Base-by-base conservation (phyloP, 2,113 vertebrate species). In the Ciconia maguari region DNA sequence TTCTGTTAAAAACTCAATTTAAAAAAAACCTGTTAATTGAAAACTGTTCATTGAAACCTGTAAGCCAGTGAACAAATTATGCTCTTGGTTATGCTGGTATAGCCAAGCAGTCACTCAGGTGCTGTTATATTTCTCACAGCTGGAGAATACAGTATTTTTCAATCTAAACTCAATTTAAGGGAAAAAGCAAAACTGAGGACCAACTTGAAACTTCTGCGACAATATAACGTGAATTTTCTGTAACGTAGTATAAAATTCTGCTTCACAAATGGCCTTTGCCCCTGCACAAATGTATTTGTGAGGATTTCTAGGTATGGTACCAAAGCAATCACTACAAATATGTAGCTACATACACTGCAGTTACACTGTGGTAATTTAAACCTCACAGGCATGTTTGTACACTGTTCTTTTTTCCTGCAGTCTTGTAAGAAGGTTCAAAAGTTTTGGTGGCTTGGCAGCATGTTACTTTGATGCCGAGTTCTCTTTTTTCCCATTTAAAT, bases 111-210 rank as follows among this genome's bases (percentile, higher is more conserved):
- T 52, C 46, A 42, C 25, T 52, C 29, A 60, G 49, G 36, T 48
- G 32, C 58, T 55, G 36, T 83, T 80, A 7, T 6, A 66, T 72
- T 95, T 96, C 58, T 94, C 14, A 46, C 29, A 61, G 48, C 26
- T 77, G 42, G 36, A 83, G 25, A 81, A 52, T 27, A 54, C 26
- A 58, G 30, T 61, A 38, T 18, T 83, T 93, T 94, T 91, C 91
- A 78, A 66, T 90, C 42, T 89, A 58, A 92, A 90, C 58, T 62
- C 55, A 87, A 83, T 92, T 91, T 92, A 87, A 90, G n/a, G 41
- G 65, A 58, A 86, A 94, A 46, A 75, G 12, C 7, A 80, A 83
- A 92, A 77, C 58, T 71, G 48, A 86, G 79, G 80, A 83, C 0
- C 15, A 93, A 36, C 7, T 9, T 77, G 51, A 86, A 92, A 52